These are phyloP conservation scores for Cryptoleucopteryx plumbea DNA, from an alignment of 2,113 vertebrate genomes.

Conservation along the genomic window DNA sequence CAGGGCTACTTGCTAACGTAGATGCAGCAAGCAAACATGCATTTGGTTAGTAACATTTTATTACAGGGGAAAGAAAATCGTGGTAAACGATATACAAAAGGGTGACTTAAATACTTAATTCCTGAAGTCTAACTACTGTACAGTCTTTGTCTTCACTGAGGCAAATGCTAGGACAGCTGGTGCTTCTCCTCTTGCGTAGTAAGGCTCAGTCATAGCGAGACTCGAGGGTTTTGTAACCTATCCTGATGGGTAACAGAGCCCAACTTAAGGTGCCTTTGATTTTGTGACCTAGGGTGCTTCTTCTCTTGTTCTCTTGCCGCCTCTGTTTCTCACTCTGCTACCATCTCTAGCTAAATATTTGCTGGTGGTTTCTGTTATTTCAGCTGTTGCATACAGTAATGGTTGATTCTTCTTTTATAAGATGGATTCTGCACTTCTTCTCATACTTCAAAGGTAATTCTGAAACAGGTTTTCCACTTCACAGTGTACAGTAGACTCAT, in stretches of 20 bases:
- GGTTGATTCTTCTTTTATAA: neutral
- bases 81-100: neutral
- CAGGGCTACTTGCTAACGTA: neutral
- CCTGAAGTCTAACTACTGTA: neutral
- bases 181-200: neutral
- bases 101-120: neutral
- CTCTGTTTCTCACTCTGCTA: neutral
- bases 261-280: neutral
- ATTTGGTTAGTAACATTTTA: neutral
- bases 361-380: neutral
- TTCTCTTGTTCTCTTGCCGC: neutral
- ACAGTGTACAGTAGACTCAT: neutral
- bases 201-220: neutral
- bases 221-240: neutral
- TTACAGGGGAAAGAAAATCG: neutral
- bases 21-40: neutral
- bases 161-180: neutral
- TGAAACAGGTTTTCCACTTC: neutral
- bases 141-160: neutral
- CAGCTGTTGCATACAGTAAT: neutral
- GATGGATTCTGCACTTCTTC: neutral
- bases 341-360: neutral
- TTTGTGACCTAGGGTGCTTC: neutral
- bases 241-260: neutral
- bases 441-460: neutral